Evolutionary conservation across 2,888 invertebrate species (phyloP).

Genomic region (Limnephilus auricula): DNA sequence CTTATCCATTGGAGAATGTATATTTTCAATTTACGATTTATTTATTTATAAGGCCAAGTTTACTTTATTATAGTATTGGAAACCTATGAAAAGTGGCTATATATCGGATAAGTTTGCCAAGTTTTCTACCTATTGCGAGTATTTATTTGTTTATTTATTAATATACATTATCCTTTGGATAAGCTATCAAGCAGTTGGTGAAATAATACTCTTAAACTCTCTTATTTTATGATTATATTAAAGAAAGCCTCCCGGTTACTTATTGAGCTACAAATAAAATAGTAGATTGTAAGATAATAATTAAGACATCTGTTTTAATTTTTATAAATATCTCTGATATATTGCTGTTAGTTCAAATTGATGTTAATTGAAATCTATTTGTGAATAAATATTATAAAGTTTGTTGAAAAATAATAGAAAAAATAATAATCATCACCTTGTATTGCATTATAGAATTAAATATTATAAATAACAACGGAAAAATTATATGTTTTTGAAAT

Average conservation of each 20-base stretch:
- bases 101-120: no score
- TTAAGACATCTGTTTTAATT: not conserved
- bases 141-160: no score
- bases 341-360: slow-evolving; percentile 2
- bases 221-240: not conserved
- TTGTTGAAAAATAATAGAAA: not conserved
- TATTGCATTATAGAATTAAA: not conserved
- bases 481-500: not conserved
- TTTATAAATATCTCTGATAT: not conserved
- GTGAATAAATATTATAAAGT: not conserved
- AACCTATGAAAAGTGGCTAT: no score
- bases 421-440: not conserved
- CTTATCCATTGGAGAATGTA: no score
- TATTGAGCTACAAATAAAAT: not conserved
- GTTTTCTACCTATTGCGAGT: no score
- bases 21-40: no score
- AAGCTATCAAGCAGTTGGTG: no score
- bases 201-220: no score
- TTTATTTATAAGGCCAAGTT: no score
- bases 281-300: not conserved
- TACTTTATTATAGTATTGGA: no score
- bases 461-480: not conserved
- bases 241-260: not conserved
- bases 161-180: no score
- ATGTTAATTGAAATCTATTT: not conserved